phyloP scores from a whole-genome alignment of 2,888 invertebrate genomes.

The Phymatocera aterrima region DNA sequence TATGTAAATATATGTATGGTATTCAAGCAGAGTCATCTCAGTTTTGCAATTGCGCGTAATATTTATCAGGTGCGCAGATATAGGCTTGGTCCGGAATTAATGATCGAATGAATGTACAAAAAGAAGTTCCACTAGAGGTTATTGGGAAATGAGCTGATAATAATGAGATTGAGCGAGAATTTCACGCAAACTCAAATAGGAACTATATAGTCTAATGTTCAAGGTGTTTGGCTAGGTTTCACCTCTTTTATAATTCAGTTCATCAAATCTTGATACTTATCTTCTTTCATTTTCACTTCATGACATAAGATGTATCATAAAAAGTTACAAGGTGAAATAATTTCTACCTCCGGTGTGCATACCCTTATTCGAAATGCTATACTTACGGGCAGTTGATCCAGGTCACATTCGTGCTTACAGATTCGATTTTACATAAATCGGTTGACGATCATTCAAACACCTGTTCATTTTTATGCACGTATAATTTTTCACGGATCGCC shows the following conservation, averaged over 20 bases:
- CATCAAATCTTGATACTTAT: background rate
- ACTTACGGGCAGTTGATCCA: background rate
- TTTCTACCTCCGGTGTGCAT: background rate
- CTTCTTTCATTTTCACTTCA: conserved; percentile 24
- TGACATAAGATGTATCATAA: background rate
- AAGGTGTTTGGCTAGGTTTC: conserved; percentile 16
- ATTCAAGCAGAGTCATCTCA: conserved; percentile 10
- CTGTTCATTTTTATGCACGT: background rate
- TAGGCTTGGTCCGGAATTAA: conserved; percentile 1
- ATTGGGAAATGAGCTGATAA: background rate
- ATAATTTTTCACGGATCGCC: background rate
- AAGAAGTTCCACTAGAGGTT: background rate
- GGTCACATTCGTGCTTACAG: background rate
- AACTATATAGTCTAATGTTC: conserved; percentile 14
- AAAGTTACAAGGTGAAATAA: background rate
- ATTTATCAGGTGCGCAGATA: no score
- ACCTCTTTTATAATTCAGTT: background rate
- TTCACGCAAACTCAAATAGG: conserved; percentile 14
- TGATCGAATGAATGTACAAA: background rate
- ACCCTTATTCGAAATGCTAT: background rate
- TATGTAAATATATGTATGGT: no score
- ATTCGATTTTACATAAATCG: background rate
- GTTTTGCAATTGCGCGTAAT: background rate
- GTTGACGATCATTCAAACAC: background rate
- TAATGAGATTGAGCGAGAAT: background rate